A percentile compares a stretch with the other conserved stretches of the same genome.
phyloP scores from a whole-genome alignment of 2,113 vertebrate species.

The Petroica traversi region DNA sequence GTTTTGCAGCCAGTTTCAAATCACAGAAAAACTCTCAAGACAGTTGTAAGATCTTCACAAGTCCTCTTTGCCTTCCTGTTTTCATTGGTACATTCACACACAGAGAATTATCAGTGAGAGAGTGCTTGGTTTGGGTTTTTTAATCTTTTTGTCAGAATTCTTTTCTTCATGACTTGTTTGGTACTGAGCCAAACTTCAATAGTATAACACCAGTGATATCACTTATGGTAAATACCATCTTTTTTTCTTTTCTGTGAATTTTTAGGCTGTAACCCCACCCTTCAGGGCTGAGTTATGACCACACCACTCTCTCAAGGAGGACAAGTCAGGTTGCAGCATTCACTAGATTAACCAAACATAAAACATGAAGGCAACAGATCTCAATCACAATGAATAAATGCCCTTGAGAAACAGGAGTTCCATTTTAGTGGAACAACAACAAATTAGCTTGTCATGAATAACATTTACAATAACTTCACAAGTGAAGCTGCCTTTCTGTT shows the following conservation, averaged over 20 bases:
- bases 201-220: neutral
- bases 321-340: neutral
- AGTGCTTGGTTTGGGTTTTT: neutral
- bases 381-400: constrained; percentile 21
- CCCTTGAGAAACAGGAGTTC: neutral
- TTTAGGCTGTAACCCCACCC: neutral
- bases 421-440: neutral
- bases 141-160: neutral
- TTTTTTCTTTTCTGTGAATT: neutral
- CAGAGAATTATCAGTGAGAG: neutral
- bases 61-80: neutral
- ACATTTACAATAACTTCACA: constrained; percentile 20
- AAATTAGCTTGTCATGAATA: constrained; percentile 30
- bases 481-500: constrained; percentile 2
- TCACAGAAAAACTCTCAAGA: neutral
- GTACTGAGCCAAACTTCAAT: neutral
- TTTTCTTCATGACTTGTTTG: neutral
- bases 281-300: neutral
- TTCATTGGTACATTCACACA: neutral
- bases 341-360: constrained; percentile 3
- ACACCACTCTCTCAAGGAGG: neutral
- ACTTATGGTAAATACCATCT: neutral
- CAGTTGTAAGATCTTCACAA: neutral
- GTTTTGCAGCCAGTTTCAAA: neutral
- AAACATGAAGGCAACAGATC: neutral